Conservation (phyloP, 2,113 vertebrate species). For the Otocyon megalotis region DNA sequence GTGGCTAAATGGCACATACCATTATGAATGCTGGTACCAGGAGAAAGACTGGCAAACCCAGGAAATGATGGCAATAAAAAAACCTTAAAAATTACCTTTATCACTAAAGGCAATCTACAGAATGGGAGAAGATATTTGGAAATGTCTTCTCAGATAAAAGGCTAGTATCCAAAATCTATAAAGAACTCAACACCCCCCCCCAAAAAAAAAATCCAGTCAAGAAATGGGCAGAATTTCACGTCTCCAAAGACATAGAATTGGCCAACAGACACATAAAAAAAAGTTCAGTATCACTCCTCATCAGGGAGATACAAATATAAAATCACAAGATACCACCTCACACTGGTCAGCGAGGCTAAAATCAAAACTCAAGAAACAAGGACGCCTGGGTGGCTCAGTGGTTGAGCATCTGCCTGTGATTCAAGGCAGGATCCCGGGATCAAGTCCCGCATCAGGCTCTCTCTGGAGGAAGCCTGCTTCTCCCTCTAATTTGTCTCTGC, state of each 20-base stretch:
- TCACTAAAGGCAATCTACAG: background rate
- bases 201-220: too few relatives aligned
- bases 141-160: too few relatives aligned
- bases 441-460: too few relatives aligned
- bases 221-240: too few relatives aligned
- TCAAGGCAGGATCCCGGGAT: too few relatives aligned
- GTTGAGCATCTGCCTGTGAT: too few relatives aligned
- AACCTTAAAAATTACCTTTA: background rate
- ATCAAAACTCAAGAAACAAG: background rate
- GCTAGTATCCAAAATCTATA: too few relatives aligned
- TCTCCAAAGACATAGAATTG: background rate
- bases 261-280: background rate
- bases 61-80: constrained; percentile 85
- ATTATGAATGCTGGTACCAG: constrained; percentile 84
- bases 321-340: background rate
- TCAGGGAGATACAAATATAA: background rate
- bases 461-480: too few relatives aligned
- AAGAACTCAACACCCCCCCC: too few relatives aligned
- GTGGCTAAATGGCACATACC: constrained; percentile 84
- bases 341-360: background rate
- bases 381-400: too few relatives aligned
- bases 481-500: too few relatives aligned
- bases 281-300: background rate
- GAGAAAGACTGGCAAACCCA: constrained; percentile 88
- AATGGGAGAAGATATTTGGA: too few relatives aligned